Evolutionary conservation across 2,888 invertebrate species (phyloP).

Genomic region (Sesia apiformis): DNA sequence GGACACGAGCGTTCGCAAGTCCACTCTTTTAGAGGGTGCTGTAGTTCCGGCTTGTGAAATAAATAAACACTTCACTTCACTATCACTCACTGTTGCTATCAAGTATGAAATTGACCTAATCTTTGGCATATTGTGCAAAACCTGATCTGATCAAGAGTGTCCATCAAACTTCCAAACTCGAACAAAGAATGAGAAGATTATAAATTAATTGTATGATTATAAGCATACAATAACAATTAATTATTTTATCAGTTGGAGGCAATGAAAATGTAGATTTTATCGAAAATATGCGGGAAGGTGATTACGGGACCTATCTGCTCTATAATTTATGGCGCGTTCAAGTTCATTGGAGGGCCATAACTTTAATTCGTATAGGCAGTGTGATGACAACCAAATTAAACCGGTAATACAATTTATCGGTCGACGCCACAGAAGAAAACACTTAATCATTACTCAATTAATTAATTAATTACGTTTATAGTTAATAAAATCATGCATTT

Average conservation of each 20-base stretch:
- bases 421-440: slow-evolving; percentile 37
- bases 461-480: slow-evolving; percentile 71
- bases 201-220: too few species aligned
- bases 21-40: too few species aligned
- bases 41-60: too few species aligned
- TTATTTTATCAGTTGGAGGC: background rate
- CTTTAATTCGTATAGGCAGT: slow-evolving; percentile 25
- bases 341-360: slow-evolving; percentile 27
- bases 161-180: too few species aligned
- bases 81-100: too few species aligned
- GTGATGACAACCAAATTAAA: slow-evolving; percentile 44
- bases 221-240: too few species aligned
- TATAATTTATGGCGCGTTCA: slow-evolving; percentile 8
- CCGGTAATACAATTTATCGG: slow-evolving; percentile 16
- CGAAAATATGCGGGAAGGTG: background rate
- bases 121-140: too few species aligned
- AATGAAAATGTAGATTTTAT: background rate
- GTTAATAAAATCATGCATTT: slow-evolving; percentile 66
- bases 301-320: background rate
- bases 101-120: too few species aligned
- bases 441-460: slow-evolving; percentile 69
- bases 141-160: too few species aligned
- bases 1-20: too few species aligned
- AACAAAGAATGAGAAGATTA: too few species aligned
- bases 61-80: too few species aligned